Conservation (phyloP, 2,797 vertebrate species). For the Mus caroli region DNA sequence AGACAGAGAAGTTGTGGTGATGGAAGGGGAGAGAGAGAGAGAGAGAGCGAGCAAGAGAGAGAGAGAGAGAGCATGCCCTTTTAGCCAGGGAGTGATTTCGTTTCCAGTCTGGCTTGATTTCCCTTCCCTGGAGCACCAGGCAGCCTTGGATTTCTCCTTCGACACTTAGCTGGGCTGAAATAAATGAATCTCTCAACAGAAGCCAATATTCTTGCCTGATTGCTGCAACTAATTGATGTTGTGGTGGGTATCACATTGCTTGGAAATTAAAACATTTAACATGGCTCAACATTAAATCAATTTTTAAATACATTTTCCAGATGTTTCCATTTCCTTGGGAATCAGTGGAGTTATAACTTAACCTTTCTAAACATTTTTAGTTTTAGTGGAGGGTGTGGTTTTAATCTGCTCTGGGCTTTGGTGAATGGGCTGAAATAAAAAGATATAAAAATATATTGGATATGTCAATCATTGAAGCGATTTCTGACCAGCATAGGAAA, state of each 20-base stretch:
- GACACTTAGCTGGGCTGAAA: conserved; percentile 69
- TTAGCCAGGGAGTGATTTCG: not conserved
- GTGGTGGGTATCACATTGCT: conserved; percentile 66
- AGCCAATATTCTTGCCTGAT: conserved; percentile 74
- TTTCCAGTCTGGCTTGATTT: not conserved
- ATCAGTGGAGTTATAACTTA: conserved; percentile 47
- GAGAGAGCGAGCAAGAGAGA: not conserved
- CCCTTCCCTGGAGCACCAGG: not conserved
- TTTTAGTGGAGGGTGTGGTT: not conserved
- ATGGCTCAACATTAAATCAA: conserved; percentile 73
- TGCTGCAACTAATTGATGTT: conserved; percentile 69
- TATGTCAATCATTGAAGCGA: not conserved
- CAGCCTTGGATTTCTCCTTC: conserved; percentile 32
- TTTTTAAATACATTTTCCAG: conserved; percentile 78
- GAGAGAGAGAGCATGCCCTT: not conserved
- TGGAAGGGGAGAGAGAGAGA: not conserved
- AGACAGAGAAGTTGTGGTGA: not conserved
- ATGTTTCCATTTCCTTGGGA: conserved; percentile 63
- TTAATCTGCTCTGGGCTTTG: conserved; percentile 51
- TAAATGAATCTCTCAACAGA: conserved; percentile 71
- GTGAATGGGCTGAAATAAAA: conserved; percentile 40
- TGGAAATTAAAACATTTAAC: conserved; percentile 81
- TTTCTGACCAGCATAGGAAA: not conserved
- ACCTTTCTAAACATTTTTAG: conserved; percentile 40
- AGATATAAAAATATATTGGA: not conserved